Evolutionary conservation across 2,113 vertebrate species (phyloP), one percentile per base, ranked within the genome.

Genomic region (Columba janthina): DNA sequence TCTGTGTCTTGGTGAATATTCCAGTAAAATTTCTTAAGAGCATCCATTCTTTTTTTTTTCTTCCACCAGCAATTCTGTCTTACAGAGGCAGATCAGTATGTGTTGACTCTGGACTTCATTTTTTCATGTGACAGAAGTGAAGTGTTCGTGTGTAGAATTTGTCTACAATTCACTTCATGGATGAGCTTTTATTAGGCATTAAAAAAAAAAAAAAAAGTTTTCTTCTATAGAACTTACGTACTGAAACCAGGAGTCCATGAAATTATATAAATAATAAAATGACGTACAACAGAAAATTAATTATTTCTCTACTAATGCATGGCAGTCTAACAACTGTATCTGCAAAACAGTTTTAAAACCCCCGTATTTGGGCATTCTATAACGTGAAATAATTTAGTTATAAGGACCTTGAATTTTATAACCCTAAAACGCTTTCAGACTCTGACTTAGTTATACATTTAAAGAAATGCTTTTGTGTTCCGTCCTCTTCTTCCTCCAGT

Each of bases 21-120:
- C 8, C 11, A 48, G 10, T 26, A 77, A 87, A 57, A 66, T 34
- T 38, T 44, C 7, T 57, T 57, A 22, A 38, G 83, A 62, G 5
- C 15, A 3, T 32, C 3, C 10, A 44, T 18, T 26, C 46, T 60
- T 29, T 21, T 38, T 19, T 20, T 17, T 11, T 3, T 12, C 26
- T 11, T 12, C 6, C 11, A 21, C 15, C 0, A 0, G 10, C 5
- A 26, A 29, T 24, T 56, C 9, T 69, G 56, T 87, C 25, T 50
- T 25, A 31, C 4, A 58, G n/a, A 5, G 4, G 6, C 25, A 46
- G 12, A 40, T 51, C 2, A 6, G 4, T 42, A 51, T 14, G 5
- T 46, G 8, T 58, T 73, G 26, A 66, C 3, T 60, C 14, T 51
- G 22, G 29, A 19, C 3, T 51, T 82, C 42, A 11, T 7, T 46